Evolutionary conservation across 2,797 vertebrate genomes (phyloP).

Genomic region (Rhabdophis nuchalis): DNA sequence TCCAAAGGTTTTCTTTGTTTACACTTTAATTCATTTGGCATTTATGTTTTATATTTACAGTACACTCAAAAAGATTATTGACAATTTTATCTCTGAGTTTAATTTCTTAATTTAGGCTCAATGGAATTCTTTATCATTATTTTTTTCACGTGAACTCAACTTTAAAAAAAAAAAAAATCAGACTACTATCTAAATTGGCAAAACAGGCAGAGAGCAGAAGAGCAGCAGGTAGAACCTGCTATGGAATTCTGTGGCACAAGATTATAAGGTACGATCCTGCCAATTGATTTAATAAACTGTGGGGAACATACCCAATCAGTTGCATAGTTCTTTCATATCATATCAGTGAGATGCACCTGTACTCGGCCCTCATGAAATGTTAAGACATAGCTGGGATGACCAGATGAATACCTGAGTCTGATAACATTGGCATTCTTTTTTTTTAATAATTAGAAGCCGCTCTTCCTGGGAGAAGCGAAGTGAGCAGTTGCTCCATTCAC

Average conservation of each 20-base stretch:
- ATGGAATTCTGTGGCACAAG: not conserved
- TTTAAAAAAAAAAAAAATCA: not conserved
- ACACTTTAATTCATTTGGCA: not conserved
- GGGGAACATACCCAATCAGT: not conserved
- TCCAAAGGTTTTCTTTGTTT: not conserved
- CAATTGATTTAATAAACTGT: not conserved
- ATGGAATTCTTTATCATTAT: not conserved
- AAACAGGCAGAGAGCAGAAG: not conserved
- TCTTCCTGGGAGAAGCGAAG: not conserved
- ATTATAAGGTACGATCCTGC: not conserved
- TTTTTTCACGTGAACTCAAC: not conserved
- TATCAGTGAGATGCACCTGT: not conserved
- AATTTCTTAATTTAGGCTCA: not conserved
- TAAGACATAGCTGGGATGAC: not conserved
- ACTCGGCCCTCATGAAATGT: not conserved
- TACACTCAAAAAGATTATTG: not conserved
- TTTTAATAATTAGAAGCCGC: not conserved
- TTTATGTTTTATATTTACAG: not conserved
- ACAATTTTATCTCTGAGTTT: not conserved
- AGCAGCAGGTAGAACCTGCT: not conserved
- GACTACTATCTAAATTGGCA: not conserved
- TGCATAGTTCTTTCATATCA: not conserved
- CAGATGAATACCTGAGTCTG: not conserved
- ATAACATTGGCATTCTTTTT: not conserved
- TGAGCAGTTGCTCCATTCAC: not conserved